Percentiles rank a stretch among this genome's conserved stretches.
These are phyloP conservation scores for Pseudorectes ferrugineus DNA, from an alignment of 2,113 vertebrate genomes.

Conservation along the genomic window DNA sequence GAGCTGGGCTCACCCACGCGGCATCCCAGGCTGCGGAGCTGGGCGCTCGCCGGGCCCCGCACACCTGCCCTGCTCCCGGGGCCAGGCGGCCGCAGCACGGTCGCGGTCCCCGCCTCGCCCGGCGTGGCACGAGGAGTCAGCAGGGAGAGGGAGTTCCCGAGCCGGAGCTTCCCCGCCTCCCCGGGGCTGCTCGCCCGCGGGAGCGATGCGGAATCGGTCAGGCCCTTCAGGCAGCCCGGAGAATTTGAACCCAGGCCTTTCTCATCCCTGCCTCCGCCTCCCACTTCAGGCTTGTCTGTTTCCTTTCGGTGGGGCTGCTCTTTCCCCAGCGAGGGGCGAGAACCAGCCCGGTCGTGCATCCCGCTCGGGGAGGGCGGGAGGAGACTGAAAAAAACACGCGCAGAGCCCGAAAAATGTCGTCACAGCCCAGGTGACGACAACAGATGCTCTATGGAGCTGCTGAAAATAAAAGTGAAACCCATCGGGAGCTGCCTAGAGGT, in stretches of 20 bases:
- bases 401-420: background rate
- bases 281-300: background rate
- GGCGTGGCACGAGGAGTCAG: background rate
- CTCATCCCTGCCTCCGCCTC: background rate
- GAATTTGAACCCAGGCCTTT: background rate
- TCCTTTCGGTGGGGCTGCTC: background rate
- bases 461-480: background rate
- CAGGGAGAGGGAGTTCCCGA: background rate
- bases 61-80: background rate
- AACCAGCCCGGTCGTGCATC: background rate
- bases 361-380: background rate
- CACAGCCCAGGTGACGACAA: background rate
- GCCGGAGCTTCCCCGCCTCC: background rate
- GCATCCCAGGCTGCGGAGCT: background rate
- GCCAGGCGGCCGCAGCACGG: background rate
- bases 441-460: background rate
- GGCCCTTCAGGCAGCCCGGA: background rate
- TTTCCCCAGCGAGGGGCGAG: background rate
- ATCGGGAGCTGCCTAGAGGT: background rate
- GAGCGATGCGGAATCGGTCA: background rate
- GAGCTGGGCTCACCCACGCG: background rate
- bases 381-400: background rate
- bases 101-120: background rate
- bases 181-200: background rate
- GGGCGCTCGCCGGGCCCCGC: background rate